Evolutionary conservation across 1,140 invertebrate genomes (phyloP).

Genomic region (Nasonia giraulti): DNA sequence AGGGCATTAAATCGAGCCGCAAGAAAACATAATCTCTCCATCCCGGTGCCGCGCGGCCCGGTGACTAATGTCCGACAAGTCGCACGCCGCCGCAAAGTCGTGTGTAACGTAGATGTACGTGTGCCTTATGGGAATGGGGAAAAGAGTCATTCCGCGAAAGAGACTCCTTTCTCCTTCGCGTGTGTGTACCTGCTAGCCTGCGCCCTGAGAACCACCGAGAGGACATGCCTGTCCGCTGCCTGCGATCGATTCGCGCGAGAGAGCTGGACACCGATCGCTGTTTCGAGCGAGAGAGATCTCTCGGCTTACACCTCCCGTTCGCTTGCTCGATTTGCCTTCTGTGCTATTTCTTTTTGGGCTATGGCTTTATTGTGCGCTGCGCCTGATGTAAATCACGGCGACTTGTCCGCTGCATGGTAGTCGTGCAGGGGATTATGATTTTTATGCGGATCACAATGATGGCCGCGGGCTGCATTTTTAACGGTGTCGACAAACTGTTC

Average conservation of each 20-base stretch:
- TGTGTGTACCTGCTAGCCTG: neutral
- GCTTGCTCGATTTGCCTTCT: neutral
- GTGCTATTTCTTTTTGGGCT: neutral
- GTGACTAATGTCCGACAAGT: slow-evolving; percentile 33
- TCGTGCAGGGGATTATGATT: neutral
- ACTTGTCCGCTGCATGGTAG: neutral
- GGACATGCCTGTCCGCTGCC: neutral
- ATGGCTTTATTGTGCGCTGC: neutral
- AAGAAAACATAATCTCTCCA: slow-evolving; percentile 33
- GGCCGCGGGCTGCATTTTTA: too few relatives aligned
- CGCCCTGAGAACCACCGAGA: neutral
- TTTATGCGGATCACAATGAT: neutral
- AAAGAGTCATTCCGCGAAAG: neutral
- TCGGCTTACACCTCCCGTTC: neutral
- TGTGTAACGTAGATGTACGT: neutral
- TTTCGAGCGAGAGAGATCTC: neutral
- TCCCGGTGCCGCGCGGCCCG: neutral
- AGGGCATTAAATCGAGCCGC: slow-evolving; percentile 35
- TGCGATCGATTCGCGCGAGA: neutral
- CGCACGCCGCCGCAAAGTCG: neutral
- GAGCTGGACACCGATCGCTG: neutral
- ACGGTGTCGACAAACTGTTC: too few relatives aligned
- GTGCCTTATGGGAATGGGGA: neutral
- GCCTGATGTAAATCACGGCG: neutral
- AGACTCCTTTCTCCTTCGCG: neutral